phyloP scores from a whole-genome alignment of 1,140 invertebrate genomes.

The Bombus difficillimus region DNA sequence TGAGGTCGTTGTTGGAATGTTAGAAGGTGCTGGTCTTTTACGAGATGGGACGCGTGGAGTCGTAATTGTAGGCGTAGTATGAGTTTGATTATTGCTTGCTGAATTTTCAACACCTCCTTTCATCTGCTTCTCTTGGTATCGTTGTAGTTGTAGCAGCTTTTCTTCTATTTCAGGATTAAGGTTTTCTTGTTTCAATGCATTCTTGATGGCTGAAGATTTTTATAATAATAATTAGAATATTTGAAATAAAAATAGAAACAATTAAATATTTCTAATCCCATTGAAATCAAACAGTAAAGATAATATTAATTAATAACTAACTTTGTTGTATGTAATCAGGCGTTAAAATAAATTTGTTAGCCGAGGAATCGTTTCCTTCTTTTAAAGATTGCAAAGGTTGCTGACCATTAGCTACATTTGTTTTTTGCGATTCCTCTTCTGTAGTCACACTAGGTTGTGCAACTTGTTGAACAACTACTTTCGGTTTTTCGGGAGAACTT shows the following conservation, averaged over 20 bases:
- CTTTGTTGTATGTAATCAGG: conserved; percentile 95
- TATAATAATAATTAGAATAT: conserved; percentile 26
- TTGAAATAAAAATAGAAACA: conserved; percentile 13
- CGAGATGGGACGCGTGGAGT: conserved; percentile 74
- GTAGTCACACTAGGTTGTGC: conserved; percentile 60
- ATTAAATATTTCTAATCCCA: conserved; percentile 11
- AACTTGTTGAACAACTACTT: conserved; percentile 79
- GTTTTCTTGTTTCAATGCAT: conserved; percentile 92
- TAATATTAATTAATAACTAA: conserved; percentile 80
- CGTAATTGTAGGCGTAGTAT: conserved; percentile 69
- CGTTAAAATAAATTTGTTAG: conserved; percentile 92
- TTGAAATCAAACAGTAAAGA: not conserved
- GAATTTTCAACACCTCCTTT: conserved; percentile 82
- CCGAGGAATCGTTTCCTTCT: conserved; percentile 73
- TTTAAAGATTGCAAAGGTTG: conserved; percentile 77
- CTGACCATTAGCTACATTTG: conserved; percentile 79
- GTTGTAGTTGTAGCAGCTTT: conserved; percentile 93
- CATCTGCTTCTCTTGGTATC: conserved; percentile 92
- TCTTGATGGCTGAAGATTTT: conserved; percentile 88
- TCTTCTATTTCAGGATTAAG: conserved; percentile 96
- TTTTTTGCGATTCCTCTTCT: conserved; percentile 75
- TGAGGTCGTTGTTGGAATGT: conserved; percentile 59
- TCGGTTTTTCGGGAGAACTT: conserved; percentile 74
- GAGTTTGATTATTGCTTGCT: conserved; percentile 70
- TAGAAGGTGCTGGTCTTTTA: conserved; percentile 74